Percentiles rank a stretch among this genome's conserved stretches.
These are phyloP conservation scores for Habroteleia sp. DNA, from an alignment of 2,888 invertebrate genomes.

Conservation along the genomic window DNA sequence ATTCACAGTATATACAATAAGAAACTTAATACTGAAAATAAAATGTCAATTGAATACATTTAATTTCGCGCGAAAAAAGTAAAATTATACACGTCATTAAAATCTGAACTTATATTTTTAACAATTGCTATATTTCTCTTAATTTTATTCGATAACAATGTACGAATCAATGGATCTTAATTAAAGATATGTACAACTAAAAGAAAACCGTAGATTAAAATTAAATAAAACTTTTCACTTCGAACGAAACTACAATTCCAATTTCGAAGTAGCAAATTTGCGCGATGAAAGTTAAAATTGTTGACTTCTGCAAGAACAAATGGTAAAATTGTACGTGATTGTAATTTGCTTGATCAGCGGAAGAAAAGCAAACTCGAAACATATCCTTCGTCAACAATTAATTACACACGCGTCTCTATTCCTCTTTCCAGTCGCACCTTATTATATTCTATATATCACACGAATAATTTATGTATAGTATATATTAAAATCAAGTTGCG, in stretches of 20 bases:
- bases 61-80: background rate
- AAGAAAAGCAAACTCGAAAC: conserved; percentile 25
- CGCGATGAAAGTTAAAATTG: conserved; percentile 4
- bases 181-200: conserved; percentile 18
- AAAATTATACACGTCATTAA: conserved; percentile 2
- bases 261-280: background rate
- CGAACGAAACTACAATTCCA: too few species aligned
- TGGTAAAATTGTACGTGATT: too few species aligned
- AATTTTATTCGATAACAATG: conserved; percentile 12
- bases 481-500: conserved; percentile 21
- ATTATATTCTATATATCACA: conserved; percentile 25
- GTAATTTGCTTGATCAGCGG: conserved; percentile 21
- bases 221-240: too few species aligned
- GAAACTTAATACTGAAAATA: conserved; percentile 44
- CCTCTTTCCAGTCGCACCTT: conserved; percentile 4
- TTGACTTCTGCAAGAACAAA: background rate
- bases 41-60: conserved; percentile 15
- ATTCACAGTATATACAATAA: conserved; percentile 50
- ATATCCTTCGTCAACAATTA: conserved; percentile 20
- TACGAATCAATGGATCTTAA: conserved; percentile 8
- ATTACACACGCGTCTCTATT: conserved; percentile 8
- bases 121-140: conserved; percentile 25
- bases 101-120: conserved; percentile 26
- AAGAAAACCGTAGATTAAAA: conserved; percentile 5
- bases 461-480: conserved; percentile 17